Percentiles rank a stretch among this genome's conserved stretches.
Evolutionary conservation across 37 sponge, comb jelly and placozoan species (phyloP).

Genomic region (Dysidea cf. avara): DNA sequence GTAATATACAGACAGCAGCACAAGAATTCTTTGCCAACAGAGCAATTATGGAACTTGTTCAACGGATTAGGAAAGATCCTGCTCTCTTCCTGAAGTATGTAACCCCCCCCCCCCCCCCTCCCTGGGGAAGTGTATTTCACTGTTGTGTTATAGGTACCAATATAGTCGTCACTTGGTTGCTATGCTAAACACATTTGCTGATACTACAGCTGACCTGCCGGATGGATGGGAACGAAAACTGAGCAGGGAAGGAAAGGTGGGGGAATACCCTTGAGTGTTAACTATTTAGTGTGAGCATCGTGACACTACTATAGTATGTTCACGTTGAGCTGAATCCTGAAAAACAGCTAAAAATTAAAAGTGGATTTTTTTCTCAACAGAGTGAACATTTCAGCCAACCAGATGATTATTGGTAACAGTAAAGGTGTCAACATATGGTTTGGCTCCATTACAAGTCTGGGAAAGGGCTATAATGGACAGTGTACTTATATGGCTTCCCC

Average conservation of each 20-base stretch:
- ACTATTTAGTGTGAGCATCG: background rate
- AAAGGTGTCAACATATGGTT: too few species aligned
- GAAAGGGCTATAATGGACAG: too few species aligned
- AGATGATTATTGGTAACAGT: too few species aligned
- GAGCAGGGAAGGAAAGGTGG: constrained; percentile 70
- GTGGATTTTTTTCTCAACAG: too few species aligned
- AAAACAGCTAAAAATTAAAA: too few species aligned
- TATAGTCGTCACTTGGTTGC: constrained; percentile 71
- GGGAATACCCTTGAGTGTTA: background rate
- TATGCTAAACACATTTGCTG: constrained; percentile 72
- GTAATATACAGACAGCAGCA: constrained; percentile 49
- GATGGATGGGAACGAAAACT: constrained; percentile 84
- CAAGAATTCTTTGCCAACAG: constrained; percentile 61
- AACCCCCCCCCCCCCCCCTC: background rate
- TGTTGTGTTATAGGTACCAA: constrained; percentile 58
- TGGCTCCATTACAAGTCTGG: too few species aligned
- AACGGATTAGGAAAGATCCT: constrained; percentile 63
- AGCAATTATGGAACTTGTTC: constrained; percentile 76
- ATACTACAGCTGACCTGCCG: constrained; percentile 54
- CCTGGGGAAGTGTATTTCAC: background rate
- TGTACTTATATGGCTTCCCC: too few species aligned
- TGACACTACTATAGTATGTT: too few species aligned
- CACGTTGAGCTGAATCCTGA: too few species aligned
- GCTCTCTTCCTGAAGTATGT: constrained; percentile 68
- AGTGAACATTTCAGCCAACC: too few species aligned